Conservation (phyloP, 2,888 invertebrate genomes). For the Argyresthia albistria region DNA sequence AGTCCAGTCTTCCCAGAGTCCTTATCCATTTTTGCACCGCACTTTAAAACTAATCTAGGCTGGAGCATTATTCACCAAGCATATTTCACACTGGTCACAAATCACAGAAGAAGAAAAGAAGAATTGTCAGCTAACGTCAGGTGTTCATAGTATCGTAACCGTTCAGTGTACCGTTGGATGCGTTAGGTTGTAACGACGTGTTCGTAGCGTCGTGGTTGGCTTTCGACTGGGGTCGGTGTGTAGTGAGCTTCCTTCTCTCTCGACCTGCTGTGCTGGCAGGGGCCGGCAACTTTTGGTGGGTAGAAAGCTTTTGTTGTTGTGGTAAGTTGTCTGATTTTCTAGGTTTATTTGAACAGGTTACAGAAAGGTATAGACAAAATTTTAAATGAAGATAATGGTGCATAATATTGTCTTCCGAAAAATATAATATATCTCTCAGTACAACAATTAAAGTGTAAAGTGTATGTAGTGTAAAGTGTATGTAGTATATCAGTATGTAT, state of each 20-base stretch:
- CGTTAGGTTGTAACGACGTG: constrained; percentile 10
- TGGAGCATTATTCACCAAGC: constrained; percentile 45
- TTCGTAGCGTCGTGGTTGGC: constrained; percentile 30
- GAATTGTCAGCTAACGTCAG: background rate
- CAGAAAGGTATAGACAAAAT: no score
- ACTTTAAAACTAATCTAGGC: constrained; percentile 46
- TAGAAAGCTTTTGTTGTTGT: background rate
- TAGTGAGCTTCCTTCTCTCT: constrained; percentile 24
- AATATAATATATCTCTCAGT: no score
- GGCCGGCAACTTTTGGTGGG: constrained; percentile 15
- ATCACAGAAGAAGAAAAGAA: constrained; percentile 7
- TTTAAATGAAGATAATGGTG: no score
- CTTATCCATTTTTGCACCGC: constrained; percentile 35
- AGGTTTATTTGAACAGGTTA: no score
- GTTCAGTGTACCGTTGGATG: constrained; percentile 9
- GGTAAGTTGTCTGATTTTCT: no score
- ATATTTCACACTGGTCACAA: constrained; percentile 4
- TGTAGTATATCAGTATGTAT: no score
- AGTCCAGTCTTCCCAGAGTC: constrained; percentile 14
- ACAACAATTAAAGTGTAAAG: no score
- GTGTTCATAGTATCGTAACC: constrained; percentile 6
- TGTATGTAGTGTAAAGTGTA: no score
- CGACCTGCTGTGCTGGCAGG: constrained; percentile 21
- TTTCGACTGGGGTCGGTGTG: constrained; percentile 38
- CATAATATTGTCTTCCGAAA: no score